A percentile compares a stretch with the other conserved stretches of the same genome.
Conservation (phyloP, 2,888 invertebrate species). For the Charanyca ferruginea region DNA sequence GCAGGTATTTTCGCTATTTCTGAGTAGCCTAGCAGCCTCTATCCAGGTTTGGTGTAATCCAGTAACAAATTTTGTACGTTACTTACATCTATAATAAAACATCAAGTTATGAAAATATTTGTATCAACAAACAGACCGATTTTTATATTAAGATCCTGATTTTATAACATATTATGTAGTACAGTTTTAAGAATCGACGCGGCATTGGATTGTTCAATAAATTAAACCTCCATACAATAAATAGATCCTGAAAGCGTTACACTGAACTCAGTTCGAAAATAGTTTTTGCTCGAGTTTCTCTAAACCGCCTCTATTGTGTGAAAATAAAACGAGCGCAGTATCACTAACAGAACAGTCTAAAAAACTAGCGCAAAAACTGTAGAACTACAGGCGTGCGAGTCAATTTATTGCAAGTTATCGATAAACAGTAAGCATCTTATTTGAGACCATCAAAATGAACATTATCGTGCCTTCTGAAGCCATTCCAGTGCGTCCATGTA, state of each 20-base stretch:
- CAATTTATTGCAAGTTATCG: constrained; percentile 16
- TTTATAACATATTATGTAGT: no score
- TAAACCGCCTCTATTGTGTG: constrained; percentile 23
- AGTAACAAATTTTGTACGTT: no score
- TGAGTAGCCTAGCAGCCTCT: no score
- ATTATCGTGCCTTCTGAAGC: constrained; percentile 18
- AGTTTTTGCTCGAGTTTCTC: constrained; percentile 54
- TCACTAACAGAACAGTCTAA: constrained; percentile 21
- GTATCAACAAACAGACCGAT: no score
- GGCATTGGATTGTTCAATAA: not conserved
- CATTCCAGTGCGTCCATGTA: constrained; percentile 21
- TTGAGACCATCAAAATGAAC: constrained; percentile 17
- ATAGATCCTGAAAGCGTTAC: constrained; percentile 35
- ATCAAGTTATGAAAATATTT: no score
- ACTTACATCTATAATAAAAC: no score
- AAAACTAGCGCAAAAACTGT: constrained; percentile 40
- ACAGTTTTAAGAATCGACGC: not conserved
- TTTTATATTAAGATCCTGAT: no score
- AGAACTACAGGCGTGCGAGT: not conserved
- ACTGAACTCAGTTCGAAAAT: constrained; percentile 30
- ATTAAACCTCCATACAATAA: not conserved
- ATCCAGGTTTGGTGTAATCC: no score
- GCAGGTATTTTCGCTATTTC: no score
- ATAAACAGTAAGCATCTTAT: constrained; percentile 31
- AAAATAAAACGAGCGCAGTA: constrained; percentile 26